A percentile compares a stretch with the other conserved stretches of the same genome.
Evolutionary conservation across 2,113 vertebrate genomes (phyloP).

Genomic region (Colistium nudipinnis): DNA sequence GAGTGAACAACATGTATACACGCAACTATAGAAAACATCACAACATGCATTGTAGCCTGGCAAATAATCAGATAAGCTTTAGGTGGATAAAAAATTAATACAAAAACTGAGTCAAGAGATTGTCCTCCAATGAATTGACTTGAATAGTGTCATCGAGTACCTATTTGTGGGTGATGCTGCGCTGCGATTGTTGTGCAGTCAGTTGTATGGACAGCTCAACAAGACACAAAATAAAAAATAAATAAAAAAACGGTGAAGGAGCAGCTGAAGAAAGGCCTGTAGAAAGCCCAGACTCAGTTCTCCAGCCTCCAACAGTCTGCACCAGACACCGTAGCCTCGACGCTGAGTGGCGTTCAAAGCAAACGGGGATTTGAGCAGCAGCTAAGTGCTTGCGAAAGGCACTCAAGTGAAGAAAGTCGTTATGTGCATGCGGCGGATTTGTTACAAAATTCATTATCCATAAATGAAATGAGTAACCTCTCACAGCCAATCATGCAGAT

Average conservation of each 20-base stretch:
- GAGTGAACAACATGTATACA: not conserved
- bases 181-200: not conserved
- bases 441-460: slow-evolving; percentile 48
- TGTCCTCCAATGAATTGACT: slow-evolving; percentile 3
- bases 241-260: slow-evolving; percentile 10
- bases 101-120: not conserved
- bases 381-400: slow-evolving; percentile 48
- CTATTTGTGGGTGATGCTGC: not conserved
- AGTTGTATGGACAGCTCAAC: not conserved
- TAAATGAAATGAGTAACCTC: slow-evolving; percentile 43
- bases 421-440: slow-evolving; percentile 12
- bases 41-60: not conserved
- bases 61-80: slow-evolving; percentile 9
- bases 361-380: slow-evolving; percentile 53
- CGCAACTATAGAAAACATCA: not conserved
- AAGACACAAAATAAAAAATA: slow-evolving; percentile 10
- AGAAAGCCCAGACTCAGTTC: slow-evolving; percentile 38
- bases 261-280: slow-evolving; percentile 12
- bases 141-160: not conserved
- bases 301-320: slow-evolving; percentile 14
- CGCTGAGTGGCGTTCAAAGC: slow-evolving; percentile 53
- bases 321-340: slow-evolving; percentile 22
- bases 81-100: too few relatives aligned
- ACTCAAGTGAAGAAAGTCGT: slow-evolving; percentile 26
- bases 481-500: slow-evolving; percentile 49